Evolutionary conservation across 1,140 invertebrate species (phyloP).

Genomic region (Pomphorhynchus laevis): DNA sequence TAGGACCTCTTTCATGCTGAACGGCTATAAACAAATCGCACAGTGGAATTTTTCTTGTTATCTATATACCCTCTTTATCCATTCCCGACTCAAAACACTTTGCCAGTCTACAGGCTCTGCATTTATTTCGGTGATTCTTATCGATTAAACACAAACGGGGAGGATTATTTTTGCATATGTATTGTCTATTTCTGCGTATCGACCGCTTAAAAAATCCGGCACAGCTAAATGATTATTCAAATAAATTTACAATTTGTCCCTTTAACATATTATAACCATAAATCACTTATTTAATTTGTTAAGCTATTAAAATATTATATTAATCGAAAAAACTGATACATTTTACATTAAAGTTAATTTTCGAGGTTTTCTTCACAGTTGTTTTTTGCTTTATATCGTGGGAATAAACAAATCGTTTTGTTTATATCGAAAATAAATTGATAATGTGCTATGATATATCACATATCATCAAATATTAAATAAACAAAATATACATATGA

Average conservation of each 20-base stretch:
- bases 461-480: too few relatives aligned
- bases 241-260: slow-evolving; percentile 8
- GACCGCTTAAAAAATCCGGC: slow-evolving; percentile 85
- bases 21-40: slow-evolving; percentile 19
- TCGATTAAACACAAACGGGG: slow-evolving; percentile 67
- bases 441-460: too few relatives aligned
- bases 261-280: slow-evolving; percentile 8
- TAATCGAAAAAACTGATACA: too few relatives aligned
- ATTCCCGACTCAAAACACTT: slow-evolving; percentile 85
- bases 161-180: slow-evolving; percentile 71
- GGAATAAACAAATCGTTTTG: too few relatives aligned
- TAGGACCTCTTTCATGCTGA: slow-evolving; percentile 27
- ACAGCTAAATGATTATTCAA: slow-evolving; percentile 29
- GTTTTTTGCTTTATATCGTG: too few relatives aligned
- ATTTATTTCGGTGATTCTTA: slow-evolving; percentile 82
- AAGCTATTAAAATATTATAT: too few relatives aligned
- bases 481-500: too few relatives aligned
- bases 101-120: slow-evolving; percentile 58
- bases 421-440: too few relatives aligned
- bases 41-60: neutral
- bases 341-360: too few relatives aligned
- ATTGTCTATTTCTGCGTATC: slow-evolving; percentile 63
- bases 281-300: too few relatives aligned
- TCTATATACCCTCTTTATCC: slow-evolving; percentile 81
- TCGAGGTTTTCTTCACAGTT: too few relatives aligned